These are phyloP conservation scores for Stomorhina lunata DNA, from an alignment of 2,888 invertebrate species.

Conservation along the genomic window DNA sequence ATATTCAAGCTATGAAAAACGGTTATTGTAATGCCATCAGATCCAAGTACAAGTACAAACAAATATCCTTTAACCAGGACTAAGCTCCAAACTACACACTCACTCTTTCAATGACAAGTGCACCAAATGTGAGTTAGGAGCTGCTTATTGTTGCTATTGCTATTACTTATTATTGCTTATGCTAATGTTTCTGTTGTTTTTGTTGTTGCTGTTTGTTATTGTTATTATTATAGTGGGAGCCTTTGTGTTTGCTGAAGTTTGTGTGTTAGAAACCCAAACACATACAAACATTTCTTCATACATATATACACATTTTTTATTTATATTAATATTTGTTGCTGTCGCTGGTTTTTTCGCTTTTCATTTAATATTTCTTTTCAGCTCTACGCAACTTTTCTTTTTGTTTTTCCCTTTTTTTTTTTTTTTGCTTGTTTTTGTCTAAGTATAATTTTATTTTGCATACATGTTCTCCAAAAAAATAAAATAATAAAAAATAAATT, in stretches of 20 bases:
- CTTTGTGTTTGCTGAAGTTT: constrained; percentile 47
- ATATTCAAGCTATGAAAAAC: constrained; percentile 27
- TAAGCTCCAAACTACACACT: background rate
- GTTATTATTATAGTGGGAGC: constrained; percentile 46
- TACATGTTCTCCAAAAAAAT: constrained; percentile 44
- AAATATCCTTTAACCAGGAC: too few relatives aligned
- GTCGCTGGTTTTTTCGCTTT: constrained; percentile 56
- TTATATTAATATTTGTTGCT: constrained; percentile 67
- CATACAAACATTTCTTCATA: background rate
- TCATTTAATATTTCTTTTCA: constrained; percentile 58
- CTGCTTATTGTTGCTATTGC: constrained; percentile 1
- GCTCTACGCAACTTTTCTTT: constrained; percentile 35
- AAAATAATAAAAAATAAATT: too few relatives aligned
- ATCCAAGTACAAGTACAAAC: constrained; percentile 18
- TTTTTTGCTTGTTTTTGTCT: constrained; percentile 40
- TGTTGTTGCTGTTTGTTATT: constrained; percentile 9
- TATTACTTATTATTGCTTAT: background rate
- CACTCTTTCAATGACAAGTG: background rate
- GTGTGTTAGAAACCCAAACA: background rate
- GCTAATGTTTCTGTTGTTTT: background rate
- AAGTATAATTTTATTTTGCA: constrained; percentile 27
- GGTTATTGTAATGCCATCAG: constrained; percentile 49
- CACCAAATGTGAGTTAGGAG: constrained; percentile 45
- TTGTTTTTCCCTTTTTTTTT: background rate
- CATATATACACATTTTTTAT: constrained; percentile 51